These are phyloP conservation scores for Cinclus cinclus DNA, from an alignment of 2,113 vertebrate genomes.

Conservation along the genomic window DNA sequence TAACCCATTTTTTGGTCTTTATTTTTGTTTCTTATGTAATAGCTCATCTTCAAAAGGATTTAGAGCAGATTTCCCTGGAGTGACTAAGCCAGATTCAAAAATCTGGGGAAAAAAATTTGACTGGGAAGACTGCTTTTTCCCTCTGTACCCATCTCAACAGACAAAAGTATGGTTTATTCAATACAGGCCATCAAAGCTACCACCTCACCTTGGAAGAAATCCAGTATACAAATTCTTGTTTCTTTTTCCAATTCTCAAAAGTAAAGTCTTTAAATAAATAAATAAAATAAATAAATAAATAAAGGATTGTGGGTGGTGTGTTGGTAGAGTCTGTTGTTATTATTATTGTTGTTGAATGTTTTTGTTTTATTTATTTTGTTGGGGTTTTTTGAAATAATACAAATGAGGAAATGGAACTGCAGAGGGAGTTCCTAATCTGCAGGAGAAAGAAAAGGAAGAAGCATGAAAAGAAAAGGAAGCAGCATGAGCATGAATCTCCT, in stretches of 20 bases:
- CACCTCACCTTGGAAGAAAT: neutral
- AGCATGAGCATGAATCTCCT: neutral
- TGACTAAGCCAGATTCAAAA: constrained; percentile 18
- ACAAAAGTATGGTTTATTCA: neutral
- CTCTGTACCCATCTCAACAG: neutral
- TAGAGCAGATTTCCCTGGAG: constrained; percentile 38
- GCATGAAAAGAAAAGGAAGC: constrained; percentile 19
- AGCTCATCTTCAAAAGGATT: constrained; percentile 47
- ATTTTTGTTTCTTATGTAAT: constrained; percentile 53
- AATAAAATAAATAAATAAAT: neutral
- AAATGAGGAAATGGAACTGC: neutral
- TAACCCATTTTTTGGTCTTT: constrained; percentile 43
- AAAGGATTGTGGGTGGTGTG: neutral
- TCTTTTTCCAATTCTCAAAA: neutral
- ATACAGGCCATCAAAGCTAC: neutral
- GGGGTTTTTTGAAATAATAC: neutral
- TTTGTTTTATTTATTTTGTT: neutral
- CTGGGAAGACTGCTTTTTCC: neutral
- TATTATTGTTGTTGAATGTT: neutral
- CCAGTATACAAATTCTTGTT: neutral
- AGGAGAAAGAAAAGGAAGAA: constrained; percentile 18
- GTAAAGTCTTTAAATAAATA: neutral
- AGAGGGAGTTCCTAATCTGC: neutral
- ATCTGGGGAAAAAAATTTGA: neutral
- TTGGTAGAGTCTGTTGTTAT: no score